Evolutionary conservation across 92 coral and sea anemone genomes (phyloP).

Genomic region (Desmophyllum pertusum): DNA sequence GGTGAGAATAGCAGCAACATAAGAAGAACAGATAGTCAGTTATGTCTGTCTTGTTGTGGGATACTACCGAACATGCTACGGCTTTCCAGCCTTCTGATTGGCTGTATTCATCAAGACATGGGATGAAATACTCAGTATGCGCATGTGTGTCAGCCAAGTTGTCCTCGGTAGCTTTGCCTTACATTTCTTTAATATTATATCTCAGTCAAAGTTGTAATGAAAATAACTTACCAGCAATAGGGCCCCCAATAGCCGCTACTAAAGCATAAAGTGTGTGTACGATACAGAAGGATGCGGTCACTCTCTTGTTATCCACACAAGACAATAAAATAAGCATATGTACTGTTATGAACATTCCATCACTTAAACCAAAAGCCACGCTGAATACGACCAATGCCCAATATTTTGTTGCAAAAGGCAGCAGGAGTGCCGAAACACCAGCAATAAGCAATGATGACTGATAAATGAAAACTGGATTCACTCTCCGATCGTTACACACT

Average conservation of each 20-base stretch:
- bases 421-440: neutral
- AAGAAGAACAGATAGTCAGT: too few species aligned
- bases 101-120: too few species aligned
- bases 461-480: conserved; percentile 11
- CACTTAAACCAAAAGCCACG: conserved; percentile 19
- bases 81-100: too few species aligned
- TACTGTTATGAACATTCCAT: conserved; percentile 20
- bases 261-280: neutral
- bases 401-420: conserved; percentile 19
- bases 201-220: too few species aligned
- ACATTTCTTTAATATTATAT: too few species aligned
- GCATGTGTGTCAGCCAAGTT: too few species aligned
- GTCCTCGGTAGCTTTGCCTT: too few species aligned
- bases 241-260: conserved; percentile 8
- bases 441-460: conserved; percentile 1
- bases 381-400: conserved; percentile 8
- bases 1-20: too few species aligned
- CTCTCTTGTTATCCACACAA: conserved; percentile 12
- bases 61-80: too few species aligned
- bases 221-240: conserved; percentile 20
- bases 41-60: too few species aligned
- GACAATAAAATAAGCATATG: neutral
- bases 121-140: too few species aligned
- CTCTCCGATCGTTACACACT: neutral
- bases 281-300: conserved; percentile 19